Percentiles rank a stretch among this genome's conserved stretches.
Conservation (phyloP, 2,888 invertebrate species). For the Cosmia pyralina region DNA sequence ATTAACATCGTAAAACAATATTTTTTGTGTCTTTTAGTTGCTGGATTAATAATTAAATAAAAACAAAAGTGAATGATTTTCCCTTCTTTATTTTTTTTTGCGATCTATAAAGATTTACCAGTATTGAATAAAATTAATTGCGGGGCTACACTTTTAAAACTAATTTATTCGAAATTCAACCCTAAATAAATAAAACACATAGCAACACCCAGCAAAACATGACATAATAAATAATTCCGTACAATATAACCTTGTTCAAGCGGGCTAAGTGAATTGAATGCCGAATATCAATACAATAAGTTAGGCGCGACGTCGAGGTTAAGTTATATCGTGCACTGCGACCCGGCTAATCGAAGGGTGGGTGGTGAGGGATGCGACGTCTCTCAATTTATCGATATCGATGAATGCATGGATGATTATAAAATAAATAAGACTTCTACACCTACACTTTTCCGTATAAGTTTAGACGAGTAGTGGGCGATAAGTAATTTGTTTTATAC, state of each 20-base stretch:
- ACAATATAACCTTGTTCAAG: conserved; percentile 48
- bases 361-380: conserved; percentile 75
- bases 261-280: conserved; percentile 64
- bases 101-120: background rate
- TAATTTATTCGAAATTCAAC: background rate
- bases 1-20: background rate
- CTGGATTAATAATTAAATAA: background rate
- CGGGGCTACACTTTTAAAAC: background rate
- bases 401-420: conserved; percentile 56
- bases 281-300: conserved; percentile 74
- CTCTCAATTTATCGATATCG: conserved; percentile 65
- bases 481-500: conserved; percentile 27
- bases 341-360: conserved; percentile 83
- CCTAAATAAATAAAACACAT: background rate
- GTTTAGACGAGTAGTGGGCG: conserved; percentile 48
- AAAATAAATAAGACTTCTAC: conserved; percentile 30
- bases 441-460: conserved; percentile 30
- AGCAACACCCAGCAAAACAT: conserved; percentile 7
- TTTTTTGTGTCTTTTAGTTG: background rate
- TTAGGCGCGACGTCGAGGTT: conserved; percentile 78
- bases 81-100: background rate
- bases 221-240: conserved; percentile 57
- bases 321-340: conserved; percentile 82
- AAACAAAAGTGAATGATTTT: background rate
- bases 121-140: background rate